Conservation (phyloP, 2,797 vertebrate species). For the Petrocephalus sullivani region DNA sequence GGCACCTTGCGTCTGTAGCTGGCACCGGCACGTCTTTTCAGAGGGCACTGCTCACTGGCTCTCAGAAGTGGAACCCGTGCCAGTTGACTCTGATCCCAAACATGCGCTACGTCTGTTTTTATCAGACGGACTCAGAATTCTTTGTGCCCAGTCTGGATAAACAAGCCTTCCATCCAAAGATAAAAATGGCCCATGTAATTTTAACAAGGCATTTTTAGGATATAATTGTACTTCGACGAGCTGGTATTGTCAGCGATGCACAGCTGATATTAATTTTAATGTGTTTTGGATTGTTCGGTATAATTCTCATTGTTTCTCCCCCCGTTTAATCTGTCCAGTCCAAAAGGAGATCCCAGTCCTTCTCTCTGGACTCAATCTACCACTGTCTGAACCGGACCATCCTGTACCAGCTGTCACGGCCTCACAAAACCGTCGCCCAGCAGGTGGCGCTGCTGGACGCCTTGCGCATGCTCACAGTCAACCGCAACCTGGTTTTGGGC, state of each 20-base stretch:
- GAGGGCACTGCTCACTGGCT: neutral
- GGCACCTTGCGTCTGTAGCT: neutral
- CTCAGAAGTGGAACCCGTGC: neutral
- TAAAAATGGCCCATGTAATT: neutral
- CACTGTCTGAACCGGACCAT: conserved; percentile 96
- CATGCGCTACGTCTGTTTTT: neutral
- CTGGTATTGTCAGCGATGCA: neutral
- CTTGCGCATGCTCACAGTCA: conserved; percentile 86
- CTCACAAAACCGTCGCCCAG: conserved; percentile 94
- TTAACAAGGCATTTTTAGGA: neutral
- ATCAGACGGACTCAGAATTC: neutral
- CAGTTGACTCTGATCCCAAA: neutral
- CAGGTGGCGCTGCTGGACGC: conserved; percentile 93
- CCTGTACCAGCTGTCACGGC: conserved; percentile 91
- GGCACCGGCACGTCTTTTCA: neutral
- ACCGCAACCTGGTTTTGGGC: conserved; percentile 91
- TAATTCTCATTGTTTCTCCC: neutral
- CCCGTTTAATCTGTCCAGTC: conserved; percentile 60
- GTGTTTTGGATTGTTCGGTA: neutral
- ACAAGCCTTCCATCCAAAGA: neutral
- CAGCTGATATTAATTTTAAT: conserved; percentile 11
- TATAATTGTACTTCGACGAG: neutral
- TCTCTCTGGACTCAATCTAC: conserved; percentile 89
- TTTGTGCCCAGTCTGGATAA: neutral
- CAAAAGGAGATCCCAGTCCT: conserved; percentile 89